Evolutionary conservation across 2,888 invertebrate genomes (phyloP).

Genomic region (Anoplius nigerrimus): DNA sequence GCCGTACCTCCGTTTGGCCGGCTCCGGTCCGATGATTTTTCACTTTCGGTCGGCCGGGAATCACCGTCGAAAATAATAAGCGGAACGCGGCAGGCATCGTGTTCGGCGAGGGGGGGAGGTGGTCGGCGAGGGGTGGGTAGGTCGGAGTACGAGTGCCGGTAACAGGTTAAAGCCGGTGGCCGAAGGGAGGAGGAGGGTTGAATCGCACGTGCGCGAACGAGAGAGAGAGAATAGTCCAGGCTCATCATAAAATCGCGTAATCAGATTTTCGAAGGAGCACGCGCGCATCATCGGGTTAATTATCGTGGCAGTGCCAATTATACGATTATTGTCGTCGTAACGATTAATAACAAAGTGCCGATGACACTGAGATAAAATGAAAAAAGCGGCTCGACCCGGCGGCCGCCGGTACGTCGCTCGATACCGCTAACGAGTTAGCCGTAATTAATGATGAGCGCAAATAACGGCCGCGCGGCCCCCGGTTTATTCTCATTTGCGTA

Average conservation of each 20-base stretch:
- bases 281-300: conserved; percentile 18
- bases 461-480: too few species aligned
- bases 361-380: conserved; percentile 35
- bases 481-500: too few species aligned
- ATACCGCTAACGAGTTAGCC: conserved; percentile 7
- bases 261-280: conserved; percentile 33
- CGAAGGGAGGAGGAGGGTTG: background rate
- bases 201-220: background rate
- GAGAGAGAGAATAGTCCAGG: background rate
- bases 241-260: conserved; percentile 30
- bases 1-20: conserved; percentile 15
- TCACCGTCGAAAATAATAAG: conserved; percentile 47
- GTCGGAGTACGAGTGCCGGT: too few species aligned
- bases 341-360: conserved; percentile 46
- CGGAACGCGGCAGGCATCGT: background rate
- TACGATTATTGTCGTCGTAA: conserved; percentile 4
- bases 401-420: too few species aligned
- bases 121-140: too few species aligned
- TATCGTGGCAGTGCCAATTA: conserved; percentile 31
- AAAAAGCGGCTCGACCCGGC: background rate
- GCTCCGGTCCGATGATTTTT: conserved; percentile 45
- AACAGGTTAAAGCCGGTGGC: background rate
- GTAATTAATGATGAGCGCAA: background rate
- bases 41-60: conserved; percentile 39
- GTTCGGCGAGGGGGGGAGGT: too few species aligned